These are phyloP conservation scores for Thalpophila matura DNA, from an alignment of 2,888 invertebrate species.

Conservation along the genomic window DNA sequence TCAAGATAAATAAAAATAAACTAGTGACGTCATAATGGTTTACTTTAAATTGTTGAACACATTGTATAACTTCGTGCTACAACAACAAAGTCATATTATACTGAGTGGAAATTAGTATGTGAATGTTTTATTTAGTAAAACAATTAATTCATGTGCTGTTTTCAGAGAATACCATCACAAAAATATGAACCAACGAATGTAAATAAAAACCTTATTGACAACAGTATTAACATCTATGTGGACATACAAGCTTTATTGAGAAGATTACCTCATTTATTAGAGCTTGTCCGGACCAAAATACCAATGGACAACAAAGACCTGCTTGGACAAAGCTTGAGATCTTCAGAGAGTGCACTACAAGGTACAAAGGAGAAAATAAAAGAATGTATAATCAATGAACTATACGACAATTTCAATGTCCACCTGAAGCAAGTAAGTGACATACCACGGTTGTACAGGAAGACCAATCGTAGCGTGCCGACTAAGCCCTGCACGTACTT, in stretches of 20 bases:
- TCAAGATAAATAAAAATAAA: conserved; percentile 38
- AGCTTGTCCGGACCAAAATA: conserved; percentile 75
- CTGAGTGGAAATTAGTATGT: background rate
- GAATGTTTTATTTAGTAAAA: background rate
- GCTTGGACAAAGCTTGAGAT: conserved; percentile 74
- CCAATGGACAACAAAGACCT: conserved; percentile 72
- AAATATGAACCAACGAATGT: conserved; percentile 76
- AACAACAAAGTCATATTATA: background rate
- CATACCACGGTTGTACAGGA: conserved; percentile 97
- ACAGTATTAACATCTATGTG: conserved; percentile 82
- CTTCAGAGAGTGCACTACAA: conserved; percentile 74
- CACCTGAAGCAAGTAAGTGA: conserved; percentile 96
- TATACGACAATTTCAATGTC: conserved; percentile 85
- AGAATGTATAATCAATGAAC: conserved; percentile 83
- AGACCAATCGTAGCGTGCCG: conserved; percentile 97
- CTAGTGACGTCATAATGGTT: conserved; percentile 11
- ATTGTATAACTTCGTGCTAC: conserved; percentile 2
- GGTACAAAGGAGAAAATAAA: conserved; percentile 76
- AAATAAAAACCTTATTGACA: conserved; percentile 80
- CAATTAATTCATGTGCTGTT: conserved; percentile 41
- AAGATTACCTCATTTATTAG: conserved; percentile 77
- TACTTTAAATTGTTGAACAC: conserved; percentile 1
- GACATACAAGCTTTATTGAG: conserved; percentile 77
- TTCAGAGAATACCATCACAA: conserved; percentile 75
- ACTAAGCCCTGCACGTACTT: conserved; percentile 95